Evolutionary conservation across 2,797 vertebrate genomes (phyloP), one percentile per base, ranked within the genome.

Genomic region (Phrynocephalus guinanensis): DNA sequence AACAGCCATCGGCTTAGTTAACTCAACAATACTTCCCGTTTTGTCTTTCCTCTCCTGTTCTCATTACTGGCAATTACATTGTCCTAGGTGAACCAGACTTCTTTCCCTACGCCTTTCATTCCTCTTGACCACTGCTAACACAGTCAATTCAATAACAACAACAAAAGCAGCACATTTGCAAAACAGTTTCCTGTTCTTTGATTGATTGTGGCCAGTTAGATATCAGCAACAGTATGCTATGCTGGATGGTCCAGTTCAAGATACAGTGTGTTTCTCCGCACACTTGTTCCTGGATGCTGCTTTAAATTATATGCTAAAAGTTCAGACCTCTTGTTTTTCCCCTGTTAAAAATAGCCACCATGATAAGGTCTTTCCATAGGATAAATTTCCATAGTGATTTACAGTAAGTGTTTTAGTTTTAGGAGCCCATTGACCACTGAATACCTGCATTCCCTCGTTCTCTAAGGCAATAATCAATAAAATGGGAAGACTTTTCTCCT

Each of bases 221-320:
- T 82, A 92, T 88, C 63, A 89, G 38, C 56, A 86, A 26, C 76
- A 72, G 73, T 86, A 72, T 83, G 89, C 86, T 92, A 86, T 92
- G 83, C 44, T 82, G 89, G 92, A 77, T 60, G 24, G n/a, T 79
- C 79, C 87, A 91, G 9, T 93, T 91, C 93, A 92, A 86, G 88
- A 38, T 38, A 88, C 91, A 92, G 79, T 75, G 73, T 82, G n/a
- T n/a, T 84, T 91, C 38, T 68, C 44, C 26, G 30, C 82, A 16
- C 63, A 48, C 11, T 50, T 52, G 24, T 90, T 93, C 71, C 81
- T 87, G 30, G 80, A 90, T 80, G 56, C 26, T 88, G 28, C 77
- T 60, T 92, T 92, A 91, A 94, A 94, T 92, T 91, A 84, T 86
- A 71, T 88, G 79, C 83, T 56, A 94, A 86, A 15, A 93, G 87